These are phyloP conservation scores for Xyliphius kryptos DNA, from an alignment of 2,113 vertebrate species.

Conservation along the genomic window DNA sequence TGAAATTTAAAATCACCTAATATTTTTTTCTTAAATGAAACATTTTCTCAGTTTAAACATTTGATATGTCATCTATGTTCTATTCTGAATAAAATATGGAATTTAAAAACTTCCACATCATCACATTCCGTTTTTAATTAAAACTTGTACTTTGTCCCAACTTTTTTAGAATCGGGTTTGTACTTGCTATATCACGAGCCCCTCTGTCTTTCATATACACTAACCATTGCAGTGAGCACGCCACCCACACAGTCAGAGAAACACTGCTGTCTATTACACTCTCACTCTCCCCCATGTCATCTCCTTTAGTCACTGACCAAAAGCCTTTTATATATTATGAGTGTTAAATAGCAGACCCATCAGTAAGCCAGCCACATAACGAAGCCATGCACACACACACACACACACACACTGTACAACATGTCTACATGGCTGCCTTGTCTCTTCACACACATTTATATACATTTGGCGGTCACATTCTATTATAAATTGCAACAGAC, in stretches of 20 bases:
- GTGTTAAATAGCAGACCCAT: conserved; percentile 30
- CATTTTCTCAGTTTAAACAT: too few relatives aligned
- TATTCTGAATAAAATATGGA: too few relatives aligned
- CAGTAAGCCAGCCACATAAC: conserved; percentile 3
- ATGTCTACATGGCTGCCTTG: background rate
- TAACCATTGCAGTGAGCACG: conserved; percentile 6
- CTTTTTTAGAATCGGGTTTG: too few relatives aligned
- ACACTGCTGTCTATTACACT: conserved; percentile 20
- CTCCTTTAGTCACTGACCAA: conserved; percentile 30
- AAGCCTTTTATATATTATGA: conserved; percentile 31
- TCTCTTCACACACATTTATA: background rate
- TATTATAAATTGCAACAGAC: too few relatives aligned
- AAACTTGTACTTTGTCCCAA: too few relatives aligned
- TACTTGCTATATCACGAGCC: background rate
- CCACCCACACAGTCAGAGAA: conserved; percentile 16
- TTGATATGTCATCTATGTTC: too few relatives aligned
- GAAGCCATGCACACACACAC: too few relatives aligned
- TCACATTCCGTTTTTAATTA: too few relatives aligned
- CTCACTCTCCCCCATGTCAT: conserved; percentile 6
- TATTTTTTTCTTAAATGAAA: too few relatives aligned
- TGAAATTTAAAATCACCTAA: too few relatives aligned
- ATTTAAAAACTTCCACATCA: too few relatives aligned
- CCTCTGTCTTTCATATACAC: conserved; percentile 17
- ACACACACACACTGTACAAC: background rate
- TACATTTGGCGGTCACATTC: too few relatives aligned